Conservation (phyloP, 2,797 vertebrate species). For the Hydrolagus colliei region DNA sequence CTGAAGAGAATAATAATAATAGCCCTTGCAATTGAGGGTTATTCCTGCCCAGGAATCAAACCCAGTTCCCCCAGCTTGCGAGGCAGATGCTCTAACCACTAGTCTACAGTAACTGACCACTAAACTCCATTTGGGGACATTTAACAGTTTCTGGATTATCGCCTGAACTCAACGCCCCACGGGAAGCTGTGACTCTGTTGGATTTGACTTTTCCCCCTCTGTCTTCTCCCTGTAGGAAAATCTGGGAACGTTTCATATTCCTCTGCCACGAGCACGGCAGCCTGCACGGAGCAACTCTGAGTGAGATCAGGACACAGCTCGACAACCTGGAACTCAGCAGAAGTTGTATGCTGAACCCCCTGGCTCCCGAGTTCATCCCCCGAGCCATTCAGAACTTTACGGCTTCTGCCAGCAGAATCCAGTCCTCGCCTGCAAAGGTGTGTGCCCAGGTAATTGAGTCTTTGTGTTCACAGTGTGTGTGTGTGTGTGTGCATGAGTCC, state of each 20-base stretch:
- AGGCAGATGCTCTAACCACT: no score
- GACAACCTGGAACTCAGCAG: constrained; percentile 32
- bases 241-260: constrained; percentile 36
- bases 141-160: no score
- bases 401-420: background rate
- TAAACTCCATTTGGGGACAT: no score
- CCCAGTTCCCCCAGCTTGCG: no score
- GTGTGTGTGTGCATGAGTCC: no score
- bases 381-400: constrained; percentile 17
- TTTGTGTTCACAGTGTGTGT: background rate
- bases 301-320: constrained; percentile 33
- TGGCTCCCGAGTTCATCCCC: constrained; percentile 37
- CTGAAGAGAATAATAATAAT: no score
- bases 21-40: no score
- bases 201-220: background rate
- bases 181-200: background rate
- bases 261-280: constrained; percentile 30
- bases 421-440: background rate
- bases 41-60: no score
- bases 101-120: no score
- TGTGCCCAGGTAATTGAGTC: constrained; percentile 2
- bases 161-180: background rate
- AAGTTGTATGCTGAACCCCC: constrained; percentile 34
- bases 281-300: constrained; percentile 32
- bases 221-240: constrained; percentile 20